A percentile compares a stretch with the other conserved stretches of the same genome.
These are phyloP conservation scores for Erannis defoliaria DNA, from an alignment of 2,888 invertebrate genomes.

Conservation along the genomic window DNA sequence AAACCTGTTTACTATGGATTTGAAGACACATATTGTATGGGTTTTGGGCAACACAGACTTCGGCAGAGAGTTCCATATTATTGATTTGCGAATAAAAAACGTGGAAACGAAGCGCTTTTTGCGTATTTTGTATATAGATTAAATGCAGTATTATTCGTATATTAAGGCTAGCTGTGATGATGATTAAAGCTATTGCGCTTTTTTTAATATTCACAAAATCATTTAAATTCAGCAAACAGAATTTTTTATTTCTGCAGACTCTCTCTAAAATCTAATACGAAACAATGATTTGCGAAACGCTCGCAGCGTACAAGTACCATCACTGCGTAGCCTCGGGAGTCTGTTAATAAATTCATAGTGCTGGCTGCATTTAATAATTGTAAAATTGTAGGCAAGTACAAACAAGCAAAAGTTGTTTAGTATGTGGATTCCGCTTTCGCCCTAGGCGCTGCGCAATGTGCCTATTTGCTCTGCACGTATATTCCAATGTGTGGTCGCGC, in stretches of 20 bases:
- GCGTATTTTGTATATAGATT: no score
- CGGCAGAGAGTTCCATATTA: no score
- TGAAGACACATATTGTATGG: no score
- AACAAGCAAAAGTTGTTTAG: constrained; percentile 56
- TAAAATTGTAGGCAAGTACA: constrained; percentile 29
- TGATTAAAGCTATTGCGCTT: no score
- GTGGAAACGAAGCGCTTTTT: no score
- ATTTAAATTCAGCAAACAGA: background rate
- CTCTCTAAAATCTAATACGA: constrained; percentile 1
- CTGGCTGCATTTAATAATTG: constrained; percentile 31
- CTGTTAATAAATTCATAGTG: constrained; percentile 29
- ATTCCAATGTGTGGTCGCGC: background rate
- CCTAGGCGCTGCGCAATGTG: constrained; percentile 64
- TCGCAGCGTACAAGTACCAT: constrained; percentile 15
- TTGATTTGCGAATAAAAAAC: no score
- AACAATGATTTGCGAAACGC: constrained; percentile 6
- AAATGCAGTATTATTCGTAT: no score
- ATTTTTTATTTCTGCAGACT: background rate
- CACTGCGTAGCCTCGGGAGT: constrained; percentile 12
- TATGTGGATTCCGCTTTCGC: constrained; percentile 60
- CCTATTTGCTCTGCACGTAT: constrained; percentile 33
- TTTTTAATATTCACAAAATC: no score
- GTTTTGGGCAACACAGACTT: no score
- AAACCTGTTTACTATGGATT: no score
- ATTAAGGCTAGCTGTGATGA: no score